Conservation (phyloP, 2,113 vertebrate genomes). For the Hoplias malabaricus region DNA sequence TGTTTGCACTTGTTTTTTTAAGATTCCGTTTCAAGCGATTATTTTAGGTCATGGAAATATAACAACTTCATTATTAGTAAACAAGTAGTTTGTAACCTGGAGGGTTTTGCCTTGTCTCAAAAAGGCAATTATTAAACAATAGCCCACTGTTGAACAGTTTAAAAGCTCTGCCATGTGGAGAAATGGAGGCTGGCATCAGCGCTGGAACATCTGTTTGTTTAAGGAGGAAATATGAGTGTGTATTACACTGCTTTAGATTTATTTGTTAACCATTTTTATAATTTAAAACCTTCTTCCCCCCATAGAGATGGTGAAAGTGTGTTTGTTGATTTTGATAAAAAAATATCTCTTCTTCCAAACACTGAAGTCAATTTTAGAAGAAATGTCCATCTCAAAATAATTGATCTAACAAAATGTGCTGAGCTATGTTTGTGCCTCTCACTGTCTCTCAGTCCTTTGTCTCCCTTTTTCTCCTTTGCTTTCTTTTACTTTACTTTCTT, state of each 20-base stretch:
- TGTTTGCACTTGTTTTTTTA: constrained; percentile 34
- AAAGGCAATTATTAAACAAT: background rate
- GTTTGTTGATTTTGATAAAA: background rate
- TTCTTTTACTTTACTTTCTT: background rate
- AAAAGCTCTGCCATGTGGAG: background rate
- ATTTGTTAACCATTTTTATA: too few relatives aligned
- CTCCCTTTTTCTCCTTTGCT: background rate
- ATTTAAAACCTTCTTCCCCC: too few relatives aligned
- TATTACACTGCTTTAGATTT: background rate
- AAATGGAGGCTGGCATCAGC: background rate
- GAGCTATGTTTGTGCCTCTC: too few relatives aligned
- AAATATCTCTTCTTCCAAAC: too few relatives aligned
- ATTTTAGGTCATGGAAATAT: background rate
- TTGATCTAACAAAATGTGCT: too few relatives aligned
- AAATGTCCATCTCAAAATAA: too few relatives aligned
- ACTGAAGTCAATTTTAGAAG: too few relatives aligned
- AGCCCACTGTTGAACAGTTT: background rate
- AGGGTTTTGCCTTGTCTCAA: background rate
- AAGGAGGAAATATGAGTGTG: background rate
- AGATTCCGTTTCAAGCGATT: constrained; percentile 24
- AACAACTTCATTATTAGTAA: background rate
- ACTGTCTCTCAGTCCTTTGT: background rate
- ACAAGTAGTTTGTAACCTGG: background rate
- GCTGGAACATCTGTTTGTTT: background rate
- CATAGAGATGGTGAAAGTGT: background rate